phyloP scores from a whole-genome alignment of 2,113 vertebrate genomes.

The Malurus elegans region DNA sequence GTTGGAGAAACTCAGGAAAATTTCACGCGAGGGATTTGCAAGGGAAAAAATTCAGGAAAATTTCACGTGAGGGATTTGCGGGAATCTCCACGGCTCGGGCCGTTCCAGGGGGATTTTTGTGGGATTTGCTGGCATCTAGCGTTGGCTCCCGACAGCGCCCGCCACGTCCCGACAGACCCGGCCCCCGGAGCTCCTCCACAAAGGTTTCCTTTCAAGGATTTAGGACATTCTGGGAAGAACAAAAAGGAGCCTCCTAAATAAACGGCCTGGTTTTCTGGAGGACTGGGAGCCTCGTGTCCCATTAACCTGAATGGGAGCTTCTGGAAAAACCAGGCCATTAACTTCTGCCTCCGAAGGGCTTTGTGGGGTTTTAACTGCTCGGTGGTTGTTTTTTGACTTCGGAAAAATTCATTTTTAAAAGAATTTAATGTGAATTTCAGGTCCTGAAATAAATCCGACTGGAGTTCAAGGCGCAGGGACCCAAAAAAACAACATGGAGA shows the following conservation, averaged over 20 bases:
- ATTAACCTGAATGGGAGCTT: constrained; percentile 53
- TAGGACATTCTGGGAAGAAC: background rate
- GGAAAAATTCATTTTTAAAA: background rate
- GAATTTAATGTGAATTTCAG: constrained; percentile 63
- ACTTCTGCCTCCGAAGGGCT: background rate
- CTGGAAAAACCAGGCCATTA: constrained; percentile 37
- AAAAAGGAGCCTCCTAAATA: constrained; percentile 17
- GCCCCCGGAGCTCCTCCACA: background rate
- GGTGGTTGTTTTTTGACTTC: background rate
- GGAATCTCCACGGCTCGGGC: background rate
- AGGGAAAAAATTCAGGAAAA: background rate
- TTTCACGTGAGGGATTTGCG: fast-evolving
- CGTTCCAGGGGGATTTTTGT: background rate
- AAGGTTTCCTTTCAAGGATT: background rate
- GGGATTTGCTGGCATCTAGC: constrained; percentile 45
- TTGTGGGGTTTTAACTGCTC: background rate
- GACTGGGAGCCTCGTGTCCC: background rate
- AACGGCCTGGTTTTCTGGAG: constrained; percentile 27
- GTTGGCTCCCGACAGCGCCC: background rate
- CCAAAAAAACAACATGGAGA: constrained; percentile 94
- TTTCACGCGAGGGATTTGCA: fast-evolving
- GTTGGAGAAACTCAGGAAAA: background rate
- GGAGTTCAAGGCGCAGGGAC: constrained; percentile 87
- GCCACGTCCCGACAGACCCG: background rate
- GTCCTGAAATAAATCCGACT: constrained; percentile 85